These are phyloP conservation scores for Lophura swinhoii DNA, from an alignment of 2,797 vertebrate species.

Conservation along the genomic window DNA sequence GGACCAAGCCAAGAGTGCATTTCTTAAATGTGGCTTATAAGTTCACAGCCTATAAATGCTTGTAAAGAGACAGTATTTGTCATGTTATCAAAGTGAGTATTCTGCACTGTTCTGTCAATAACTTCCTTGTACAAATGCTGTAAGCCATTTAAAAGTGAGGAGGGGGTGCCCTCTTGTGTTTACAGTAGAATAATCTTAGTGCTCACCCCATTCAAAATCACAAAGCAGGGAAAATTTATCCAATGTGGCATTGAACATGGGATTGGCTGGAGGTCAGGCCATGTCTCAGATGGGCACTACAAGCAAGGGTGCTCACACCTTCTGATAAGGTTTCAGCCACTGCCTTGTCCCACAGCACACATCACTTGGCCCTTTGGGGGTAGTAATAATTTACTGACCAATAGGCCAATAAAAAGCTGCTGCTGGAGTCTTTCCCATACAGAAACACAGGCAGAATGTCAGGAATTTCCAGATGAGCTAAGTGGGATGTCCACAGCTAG, in stretches of 20 bases:
- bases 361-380: not conserved
- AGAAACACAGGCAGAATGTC: not conserved
- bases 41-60: not conserved
- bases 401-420: not conserved
- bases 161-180: constrained; percentile 78
- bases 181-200: not conserved
- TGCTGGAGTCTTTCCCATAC: not conserved
- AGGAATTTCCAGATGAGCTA: not conserved
- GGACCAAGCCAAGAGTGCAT: not conserved
- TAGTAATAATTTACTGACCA: not conserved
- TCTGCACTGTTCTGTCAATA: not conserved
- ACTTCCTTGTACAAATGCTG: not conserved
- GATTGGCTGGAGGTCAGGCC: not conserved
- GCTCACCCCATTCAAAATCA: not conserved
- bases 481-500: not conserved
- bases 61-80: not conserved
- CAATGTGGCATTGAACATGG: rapidly evolving
- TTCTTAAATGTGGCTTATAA: not conserved
- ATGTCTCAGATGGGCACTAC: rapidly evolving
- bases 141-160: not conserved
- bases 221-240: not conserved
- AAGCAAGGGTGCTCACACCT: rapidly evolving
- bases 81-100: not conserved
- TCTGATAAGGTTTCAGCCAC: not conserved
- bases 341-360: not conserved